Evolutionary conservation across 2,888 invertebrate species (phyloP), one percentile per base, ranked within the genome.

Genomic region (Autographa gamma): DNA sequence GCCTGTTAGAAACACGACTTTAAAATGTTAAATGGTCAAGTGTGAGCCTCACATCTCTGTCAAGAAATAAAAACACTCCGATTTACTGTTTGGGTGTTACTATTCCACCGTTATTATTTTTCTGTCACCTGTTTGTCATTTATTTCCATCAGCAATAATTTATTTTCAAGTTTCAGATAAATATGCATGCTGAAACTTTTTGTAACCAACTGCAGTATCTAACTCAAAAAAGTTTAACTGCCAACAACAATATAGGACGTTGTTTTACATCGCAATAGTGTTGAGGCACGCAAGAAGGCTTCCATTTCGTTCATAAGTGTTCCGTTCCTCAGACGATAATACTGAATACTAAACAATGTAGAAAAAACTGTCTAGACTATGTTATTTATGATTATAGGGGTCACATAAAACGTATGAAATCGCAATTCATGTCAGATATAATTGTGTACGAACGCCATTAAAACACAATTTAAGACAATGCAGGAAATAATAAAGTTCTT

Each of bases 361-460:
- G 19, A 56, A 56, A 56, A 56, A 56, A 56, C 25, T 25, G 54
- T 56, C 54, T 56, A 56, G 54, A 56, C 54, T 11, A 54, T 19
- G 19, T 54, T 54, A 54, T 54, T 54, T 54, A 54, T 54, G 19
- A 18, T 54, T 13, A 56, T 25, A 25, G 19, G 13, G 25, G 54
- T 56, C 19, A 16, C 16, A 19, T 56, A 56, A 56, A 56, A 56
- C 6, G 11, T 25, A 56, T 56, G 25, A 56, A 56, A 56, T 56
- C n/a, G n/a, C 48, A 48, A n/a, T 48, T 48, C 48, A 48, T 56
- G 25, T 56, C 54, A 56, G 25, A 25, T 25, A 56, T 56, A 56
- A 56, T 56, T 56, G 54, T 25, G 54, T 13, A 11, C 13, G 11
- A 56, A 19, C 54, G 25, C 25, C 25, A 25, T 56, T 56, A 56